A percentile compares a stretch with the other conserved stretches of the same genome.
These are phyloP conservation scores for Sardinella longiceps DNA, from an alignment of 2,797 vertebrate species.

Conservation along the genomic window DNA sequence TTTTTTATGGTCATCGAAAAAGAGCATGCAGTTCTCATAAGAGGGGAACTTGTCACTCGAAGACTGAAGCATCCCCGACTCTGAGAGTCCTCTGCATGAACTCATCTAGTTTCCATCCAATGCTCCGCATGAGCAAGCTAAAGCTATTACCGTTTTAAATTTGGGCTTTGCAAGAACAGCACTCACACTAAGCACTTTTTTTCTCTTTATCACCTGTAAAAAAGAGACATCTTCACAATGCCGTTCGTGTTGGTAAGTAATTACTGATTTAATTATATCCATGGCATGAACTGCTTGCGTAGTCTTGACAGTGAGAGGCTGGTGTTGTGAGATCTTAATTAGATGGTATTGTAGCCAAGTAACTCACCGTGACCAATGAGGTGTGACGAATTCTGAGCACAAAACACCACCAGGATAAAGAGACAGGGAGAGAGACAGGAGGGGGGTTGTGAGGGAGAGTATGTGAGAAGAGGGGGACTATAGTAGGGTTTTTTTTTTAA, in stretches of 20 bases:
- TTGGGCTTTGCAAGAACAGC: not conserved
- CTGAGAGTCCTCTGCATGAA: not conserved
- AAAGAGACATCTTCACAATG: not conserved
- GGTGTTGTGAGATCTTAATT: slow-evolving; percentile 18
- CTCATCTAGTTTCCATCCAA: not conserved
- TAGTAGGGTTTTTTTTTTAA: not conserved
- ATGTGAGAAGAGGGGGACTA: not conserved
- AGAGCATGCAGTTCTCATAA: not conserved
- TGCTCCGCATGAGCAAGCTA: not conserved
- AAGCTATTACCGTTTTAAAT: not conserved
- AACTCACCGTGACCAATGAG: slow-evolving; percentile 16
- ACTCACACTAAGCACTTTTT: not conserved
- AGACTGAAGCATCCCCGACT: not conserved
- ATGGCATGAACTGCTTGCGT: slow-evolving; percentile 1
- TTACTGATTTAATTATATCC: slow-evolving; percentile 22
- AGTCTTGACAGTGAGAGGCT: slow-evolving; percentile 16
- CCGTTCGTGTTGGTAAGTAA: slow-evolving; percentile 19
- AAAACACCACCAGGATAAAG: not conserved
- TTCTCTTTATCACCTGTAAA: slow-evolving; percentile 7
- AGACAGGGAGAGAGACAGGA: slow-evolving; percentile 17
- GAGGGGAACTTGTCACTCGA: no score
- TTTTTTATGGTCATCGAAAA: not conserved
- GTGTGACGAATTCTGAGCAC: not conserved
- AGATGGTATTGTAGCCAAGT: slow-evolving; percentile 21
- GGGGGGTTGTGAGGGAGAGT: not conserved